Evolutionary conservation across 2,888 invertebrate species (phyloP), one percentile per base, ranked within the genome.

Genomic region (Gymnocheta viridis): DNA sequence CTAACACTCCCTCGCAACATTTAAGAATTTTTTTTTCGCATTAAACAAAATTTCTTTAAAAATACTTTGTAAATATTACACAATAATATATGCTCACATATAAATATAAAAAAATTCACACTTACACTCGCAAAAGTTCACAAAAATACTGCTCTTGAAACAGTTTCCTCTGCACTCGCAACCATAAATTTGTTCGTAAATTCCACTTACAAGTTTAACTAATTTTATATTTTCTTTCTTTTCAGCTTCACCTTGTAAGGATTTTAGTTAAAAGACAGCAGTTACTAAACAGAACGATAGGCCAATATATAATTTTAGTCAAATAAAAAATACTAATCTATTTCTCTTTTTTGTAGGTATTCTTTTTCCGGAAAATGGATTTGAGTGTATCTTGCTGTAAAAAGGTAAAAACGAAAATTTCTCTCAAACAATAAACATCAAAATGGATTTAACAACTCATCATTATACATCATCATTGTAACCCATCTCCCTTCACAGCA

Each of bases 331-430:
- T 10, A 17, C 66, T 86, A 86, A 86, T 70, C 73, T 86, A 85
- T 86, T 86, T 85, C 54, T 85, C 72, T 73, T 49, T 74, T 78
- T 60, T 83, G 1, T 84, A 82, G 85, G 76, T 67, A 41, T 7
- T 14, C 32, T 24, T 38, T 41, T 5, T 19, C 9, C 24, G n/a
- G 4, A 27, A 19, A 27, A 17, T 4, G 44, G 41, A 44, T 24
- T 49, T 3, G 5, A 19, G 29, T n/a, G n/a, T 51, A 4, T 10
- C 1, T 54, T 51, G 54, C 5, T 9, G 24, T 24, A 29, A 54
- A 38, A 72, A 79, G 66, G 72, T 73, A 73, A 74, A 32, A 47
- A 47, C 66, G 60, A 51, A 78, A 35, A 22, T 56, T 58, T 19
- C 66, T 17, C 27, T 56, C 24, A 54, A 67, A 27, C 4, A 38